These are phyloP conservation scores for Aphidius gifuensis DNA, from an alignment of 1,140 invertebrate genomes.

Conservation along the genomic window DNA sequence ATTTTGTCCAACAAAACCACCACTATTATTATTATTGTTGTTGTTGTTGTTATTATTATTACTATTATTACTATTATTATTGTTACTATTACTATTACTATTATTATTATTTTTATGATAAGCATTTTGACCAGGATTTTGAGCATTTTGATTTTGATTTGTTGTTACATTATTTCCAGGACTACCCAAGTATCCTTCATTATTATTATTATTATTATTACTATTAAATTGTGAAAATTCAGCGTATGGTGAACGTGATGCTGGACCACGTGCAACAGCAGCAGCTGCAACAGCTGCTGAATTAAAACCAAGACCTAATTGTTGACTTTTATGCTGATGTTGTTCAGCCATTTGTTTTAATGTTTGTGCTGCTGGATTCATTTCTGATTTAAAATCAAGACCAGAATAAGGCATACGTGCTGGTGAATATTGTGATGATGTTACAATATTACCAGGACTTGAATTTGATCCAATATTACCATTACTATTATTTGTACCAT, in stretches of 20 bases:
- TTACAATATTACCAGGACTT: constrained; percentile 38
- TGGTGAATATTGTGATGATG: constrained; percentile 51
- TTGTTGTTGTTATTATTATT: constrained; percentile 46
- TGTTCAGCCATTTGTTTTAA: constrained; percentile 95
- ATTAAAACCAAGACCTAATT: constrained; percentile 51
- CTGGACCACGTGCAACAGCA: constrained; percentile 44
- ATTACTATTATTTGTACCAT: constrained; percentile 32
- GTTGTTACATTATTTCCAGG: constrained; percentile 47
- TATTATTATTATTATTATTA: constrained; percentile 12
- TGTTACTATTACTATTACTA: constrained; percentile 38
- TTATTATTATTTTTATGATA: constrained; percentile 55
- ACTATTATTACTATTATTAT: constrained; percentile 18
- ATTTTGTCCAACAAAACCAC: constrained; percentile 45
- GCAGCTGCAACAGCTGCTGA: constrained; percentile 37
- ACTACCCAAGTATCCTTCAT: constrained; percentile 53
- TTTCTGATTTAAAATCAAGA: constrained; percentile 63
- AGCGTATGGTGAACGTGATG: constrained; percentile 54
- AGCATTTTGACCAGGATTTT: constrained; percentile 21
- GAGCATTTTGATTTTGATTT: constrained; percentile 37
- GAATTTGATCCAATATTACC: constrained; percentile 36
- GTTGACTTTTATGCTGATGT: constrained; percentile 80
- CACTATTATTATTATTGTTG: constrained; percentile 37
- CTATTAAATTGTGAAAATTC: constrained; percentile 53
- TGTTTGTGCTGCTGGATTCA: constrained; percentile 87
- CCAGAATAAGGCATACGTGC: constrained; percentile 52